phyloP scores from a whole-genome alignment of 2,113 vertebrate species.

The Noturus placidus region DNA sequence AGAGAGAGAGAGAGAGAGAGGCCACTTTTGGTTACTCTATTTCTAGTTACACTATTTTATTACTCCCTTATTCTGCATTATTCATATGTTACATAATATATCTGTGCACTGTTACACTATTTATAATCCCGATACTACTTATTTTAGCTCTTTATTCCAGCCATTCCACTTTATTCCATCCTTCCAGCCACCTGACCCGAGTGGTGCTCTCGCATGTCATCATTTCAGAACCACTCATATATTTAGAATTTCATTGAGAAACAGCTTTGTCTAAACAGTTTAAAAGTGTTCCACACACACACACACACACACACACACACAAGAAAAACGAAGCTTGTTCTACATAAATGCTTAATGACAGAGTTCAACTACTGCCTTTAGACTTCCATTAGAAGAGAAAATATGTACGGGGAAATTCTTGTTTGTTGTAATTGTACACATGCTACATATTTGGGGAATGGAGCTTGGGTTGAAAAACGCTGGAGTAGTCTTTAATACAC shows the following conservation, averaged over 20 bases:
- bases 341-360: not conserved
- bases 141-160: not conserved
- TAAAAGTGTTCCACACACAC: not conserved
- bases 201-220: not conserved
- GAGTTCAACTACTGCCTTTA: no score
- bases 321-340: not conserved
- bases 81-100: not conserved
- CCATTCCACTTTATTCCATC: not conserved
- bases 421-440: not conserved
- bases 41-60: not conserved
- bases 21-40: no score
- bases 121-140: not conserved
- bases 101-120: not conserved
- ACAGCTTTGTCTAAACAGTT: not conserved
- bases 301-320: no score
- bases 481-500: not conserved
- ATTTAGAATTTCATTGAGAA: not conserved
- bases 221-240: not conserved
- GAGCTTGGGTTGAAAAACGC: not conserved
- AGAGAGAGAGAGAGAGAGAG: no score
- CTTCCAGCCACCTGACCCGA: not conserved
- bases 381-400: not conserved
- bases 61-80: not conserved
- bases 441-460: not conserved
- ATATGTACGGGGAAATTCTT: not conserved